Evolutionary conservation across 1,140 invertebrate species (phyloP), one percentile per base, ranked within the genome.

Genomic region (Tribolium madens): DNA sequence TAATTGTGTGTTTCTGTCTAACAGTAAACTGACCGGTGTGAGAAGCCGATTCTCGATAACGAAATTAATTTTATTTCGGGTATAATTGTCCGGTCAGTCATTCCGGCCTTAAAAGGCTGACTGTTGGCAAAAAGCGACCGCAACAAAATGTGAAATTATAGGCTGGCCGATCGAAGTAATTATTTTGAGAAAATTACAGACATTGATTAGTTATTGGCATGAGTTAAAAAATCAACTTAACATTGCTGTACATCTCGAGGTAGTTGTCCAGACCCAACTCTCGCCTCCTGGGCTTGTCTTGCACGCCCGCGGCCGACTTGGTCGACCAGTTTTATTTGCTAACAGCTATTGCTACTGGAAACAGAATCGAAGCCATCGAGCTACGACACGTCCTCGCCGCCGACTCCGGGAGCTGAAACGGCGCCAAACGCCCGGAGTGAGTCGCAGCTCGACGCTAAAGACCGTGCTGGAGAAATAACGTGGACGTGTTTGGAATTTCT

Each of bases 291-390:
- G 9, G 12, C 14, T 13, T 13, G 18, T 3, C 10, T 52, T 5
- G 13, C 33, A 33, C 42, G n/a, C 10, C 3, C 48, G 36, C 7
- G 15, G 36, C 36, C 71, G 57, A 68, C 78, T 57, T 79, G 80
- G 78, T 76, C 79, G 73, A 79, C 81, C 78, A 79, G 77, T 82
- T 82, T 82, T 80, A 82, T 82, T 82, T 78, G 81, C 79, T 78
- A 81, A 81, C 72, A 81, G 79, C 80, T 80, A 79, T 80, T 82
- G 81, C 81, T 82, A 82, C 81, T 82, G 81, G 79, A 82, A 80
- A 79, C 73, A 70, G 73, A 78, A 75, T 60, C 69, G 70, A 26
- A 50, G 48, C 26, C 9, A 6, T 21, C 18, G 26, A 76, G 31
- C 64, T 36, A 50, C 36, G 60, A 78, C 70, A 26, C 47, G 73